Conservation (phyloP, 1,140 invertebrate species). For the Agrilus planipennis region DNA sequence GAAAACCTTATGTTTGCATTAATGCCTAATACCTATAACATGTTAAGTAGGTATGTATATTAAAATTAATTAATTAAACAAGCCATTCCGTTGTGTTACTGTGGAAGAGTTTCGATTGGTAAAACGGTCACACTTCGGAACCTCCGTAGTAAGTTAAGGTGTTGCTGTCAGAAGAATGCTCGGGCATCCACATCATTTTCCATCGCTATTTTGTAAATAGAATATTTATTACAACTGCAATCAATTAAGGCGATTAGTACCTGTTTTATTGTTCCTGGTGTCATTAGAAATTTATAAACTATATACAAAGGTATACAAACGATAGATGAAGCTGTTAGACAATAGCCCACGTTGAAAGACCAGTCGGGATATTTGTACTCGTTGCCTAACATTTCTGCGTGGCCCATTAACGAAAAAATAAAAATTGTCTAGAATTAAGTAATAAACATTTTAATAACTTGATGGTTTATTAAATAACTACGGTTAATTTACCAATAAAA, state of each 20-base stretch:
- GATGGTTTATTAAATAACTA: too few species aligned
- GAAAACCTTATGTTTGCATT: too few species aligned
- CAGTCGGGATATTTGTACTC: conserved; percentile 81
- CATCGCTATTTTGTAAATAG: conserved; percentile 22
- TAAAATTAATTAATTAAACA: conserved; percentile 23
- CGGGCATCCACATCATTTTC: conserved; percentile 32
- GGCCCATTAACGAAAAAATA: conserved; percentile 75
- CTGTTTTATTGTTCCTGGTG: conserved; percentile 57
- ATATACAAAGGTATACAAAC: conserved; percentile 84
- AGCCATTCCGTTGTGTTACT: conserved; percentile 31
- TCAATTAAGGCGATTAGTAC: conserved; percentile 34
- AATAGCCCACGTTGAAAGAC: conserved; percentile 84
- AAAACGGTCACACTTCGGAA: conserved; percentile 37
- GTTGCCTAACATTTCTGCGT: conserved; percentile 79
- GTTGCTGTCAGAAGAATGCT: conserved; percentile 29
- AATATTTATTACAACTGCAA: conserved; percentile 6
- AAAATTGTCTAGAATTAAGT: conserved; percentile 66
- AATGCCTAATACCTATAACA: too few species aligned
- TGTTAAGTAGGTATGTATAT: too few species aligned
- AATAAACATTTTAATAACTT: conserved; percentile 4
- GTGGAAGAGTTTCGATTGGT: too few species aligned
- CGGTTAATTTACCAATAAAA: conserved; percentile 47
- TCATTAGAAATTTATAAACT: conserved; percentile 65
- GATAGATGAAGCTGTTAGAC: conserved; percentile 83
- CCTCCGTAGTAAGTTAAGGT: conserved; percentile 30